These are phyloP conservation scores for Glossophaga mutica DNA, from an alignment of 2,797 vertebrate species.

Conservation along the genomic window DNA sequence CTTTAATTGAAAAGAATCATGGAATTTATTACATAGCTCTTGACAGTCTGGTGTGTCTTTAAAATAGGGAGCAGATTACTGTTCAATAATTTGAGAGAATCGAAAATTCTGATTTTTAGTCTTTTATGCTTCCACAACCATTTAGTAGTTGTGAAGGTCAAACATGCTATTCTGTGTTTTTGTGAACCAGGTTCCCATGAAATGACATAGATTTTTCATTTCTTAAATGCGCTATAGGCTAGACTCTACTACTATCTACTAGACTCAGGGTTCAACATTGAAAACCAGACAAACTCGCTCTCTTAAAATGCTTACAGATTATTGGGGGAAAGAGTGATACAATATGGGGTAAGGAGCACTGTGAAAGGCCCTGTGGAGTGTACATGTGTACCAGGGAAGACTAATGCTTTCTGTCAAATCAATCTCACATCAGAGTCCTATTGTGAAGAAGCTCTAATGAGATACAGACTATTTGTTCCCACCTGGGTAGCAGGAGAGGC, in stretches of 20 bases:
- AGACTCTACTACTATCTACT: neutral
- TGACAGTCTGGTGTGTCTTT: neutral
- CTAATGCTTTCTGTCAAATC: neutral
- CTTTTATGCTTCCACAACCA: neutral
- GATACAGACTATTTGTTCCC: neutral
- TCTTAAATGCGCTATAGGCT: neutral
- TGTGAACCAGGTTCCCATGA: neutral
- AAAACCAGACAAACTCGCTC: neutral
- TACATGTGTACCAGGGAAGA: neutral
- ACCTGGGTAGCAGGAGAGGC: neutral
- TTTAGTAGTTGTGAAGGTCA: neutral
- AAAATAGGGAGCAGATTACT: neutral
- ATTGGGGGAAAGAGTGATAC: neutral
- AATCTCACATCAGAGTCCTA: neutral
- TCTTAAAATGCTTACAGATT: neutral
- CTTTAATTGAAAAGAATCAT: neutral
- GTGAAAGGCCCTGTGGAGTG: neutral
- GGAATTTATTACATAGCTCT: neutral
- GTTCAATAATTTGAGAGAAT: neutral
- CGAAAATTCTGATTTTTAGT: neutral
- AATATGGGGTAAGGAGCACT: neutral
- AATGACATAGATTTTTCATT: neutral
- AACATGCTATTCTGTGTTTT: neutral
- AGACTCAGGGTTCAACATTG: neutral
- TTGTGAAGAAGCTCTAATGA: neutral